A percentile compares a stretch with the other conserved stretches of the same genome.
Evolutionary conservation across 2,888 invertebrate genomes (phyloP).

Genomic region (Neoaliturus tenellus): DNA sequence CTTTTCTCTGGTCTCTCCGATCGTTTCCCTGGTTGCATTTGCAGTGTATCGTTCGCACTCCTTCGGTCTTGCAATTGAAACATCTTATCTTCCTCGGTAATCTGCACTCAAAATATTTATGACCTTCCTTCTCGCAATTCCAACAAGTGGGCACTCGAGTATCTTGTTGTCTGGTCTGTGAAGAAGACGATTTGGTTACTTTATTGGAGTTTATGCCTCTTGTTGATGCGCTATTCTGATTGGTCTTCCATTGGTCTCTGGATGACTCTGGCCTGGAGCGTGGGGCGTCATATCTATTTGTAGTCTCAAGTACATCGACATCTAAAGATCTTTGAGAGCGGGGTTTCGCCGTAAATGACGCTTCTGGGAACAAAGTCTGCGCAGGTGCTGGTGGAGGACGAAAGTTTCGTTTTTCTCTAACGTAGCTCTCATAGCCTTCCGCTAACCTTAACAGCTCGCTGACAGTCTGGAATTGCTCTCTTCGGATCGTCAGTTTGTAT

Average conservation of each 20-base stretch:
- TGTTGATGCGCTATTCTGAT: too few species aligned
- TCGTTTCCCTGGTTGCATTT: neutral
- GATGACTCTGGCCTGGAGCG: too few species aligned
- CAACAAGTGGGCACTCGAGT: too few species aligned
- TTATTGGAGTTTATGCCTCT: too few species aligned
- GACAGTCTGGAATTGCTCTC: neutral
- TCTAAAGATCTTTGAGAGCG: neutral
- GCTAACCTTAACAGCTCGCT: neutral
- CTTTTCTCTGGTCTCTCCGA: neutral
- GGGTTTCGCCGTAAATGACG: neutral
- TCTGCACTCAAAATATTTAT: too few species aligned
- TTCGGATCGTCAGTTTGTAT: neutral
- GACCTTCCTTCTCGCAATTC: too few species aligned
- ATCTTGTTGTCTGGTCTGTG: too few species aligned
- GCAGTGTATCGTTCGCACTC: neutral
- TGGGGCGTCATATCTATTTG: neutral
- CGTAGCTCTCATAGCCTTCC: constrained; percentile 1
- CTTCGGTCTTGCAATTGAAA: neutral
- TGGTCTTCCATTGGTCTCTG: too few species aligned
- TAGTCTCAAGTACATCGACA: neutral
- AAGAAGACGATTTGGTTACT: too few species aligned
- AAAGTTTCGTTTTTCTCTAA: neutral
- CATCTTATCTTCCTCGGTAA: neutral
- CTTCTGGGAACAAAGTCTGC: neutral
- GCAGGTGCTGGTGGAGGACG: neutral